phyloP scores from a whole-genome alignment of 2,888 invertebrate genomes.

The Tinea pellionella region DNA sequence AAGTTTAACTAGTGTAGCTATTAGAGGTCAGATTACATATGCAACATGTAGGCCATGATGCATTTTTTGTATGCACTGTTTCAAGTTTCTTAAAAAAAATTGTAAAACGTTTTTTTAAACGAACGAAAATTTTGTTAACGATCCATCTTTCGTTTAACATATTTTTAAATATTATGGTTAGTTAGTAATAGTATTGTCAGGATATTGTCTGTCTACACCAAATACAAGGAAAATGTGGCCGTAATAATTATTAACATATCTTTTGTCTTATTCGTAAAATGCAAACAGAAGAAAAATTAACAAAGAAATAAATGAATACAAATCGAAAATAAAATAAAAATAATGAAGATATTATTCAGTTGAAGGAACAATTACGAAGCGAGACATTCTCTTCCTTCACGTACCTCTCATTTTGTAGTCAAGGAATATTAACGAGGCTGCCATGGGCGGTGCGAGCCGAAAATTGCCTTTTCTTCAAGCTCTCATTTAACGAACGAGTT shows the following conservation, averaged over 20 bases:
- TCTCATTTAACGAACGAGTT: not conserved
- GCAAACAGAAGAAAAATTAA: not conserved
- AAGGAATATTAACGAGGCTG: constrained; percentile 4
- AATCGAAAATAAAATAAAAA: not conserved
- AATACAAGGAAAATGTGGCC: too few relatives aligned
- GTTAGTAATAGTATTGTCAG: too few relatives aligned
- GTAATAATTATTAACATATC: not conserved
- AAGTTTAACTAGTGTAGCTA: not conserved
- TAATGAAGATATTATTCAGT: not conserved
- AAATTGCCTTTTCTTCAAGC: constrained; percentile 2
- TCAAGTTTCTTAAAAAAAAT: too few relatives aligned
- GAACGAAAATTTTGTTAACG: too few relatives aligned
- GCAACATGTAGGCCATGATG: not conserved
- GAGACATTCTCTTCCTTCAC: not conserved
- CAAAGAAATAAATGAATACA: not conserved
- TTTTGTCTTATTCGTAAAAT: not conserved
- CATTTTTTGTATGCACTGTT: too few relatives aligned
- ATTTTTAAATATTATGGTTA: too few relatives aligned
- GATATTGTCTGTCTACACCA: too few relatives aligned
- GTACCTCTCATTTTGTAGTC: not conserved
- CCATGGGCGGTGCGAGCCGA: not conserved
- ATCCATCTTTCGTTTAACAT: too few relatives aligned
- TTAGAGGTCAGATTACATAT: not conserved
- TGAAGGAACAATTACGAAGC: not conserved
- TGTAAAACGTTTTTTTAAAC: too few relatives aligned